Conservation (phyloP, 2,888 invertebrate species). For the Clepsis dumicolana region DNA sequence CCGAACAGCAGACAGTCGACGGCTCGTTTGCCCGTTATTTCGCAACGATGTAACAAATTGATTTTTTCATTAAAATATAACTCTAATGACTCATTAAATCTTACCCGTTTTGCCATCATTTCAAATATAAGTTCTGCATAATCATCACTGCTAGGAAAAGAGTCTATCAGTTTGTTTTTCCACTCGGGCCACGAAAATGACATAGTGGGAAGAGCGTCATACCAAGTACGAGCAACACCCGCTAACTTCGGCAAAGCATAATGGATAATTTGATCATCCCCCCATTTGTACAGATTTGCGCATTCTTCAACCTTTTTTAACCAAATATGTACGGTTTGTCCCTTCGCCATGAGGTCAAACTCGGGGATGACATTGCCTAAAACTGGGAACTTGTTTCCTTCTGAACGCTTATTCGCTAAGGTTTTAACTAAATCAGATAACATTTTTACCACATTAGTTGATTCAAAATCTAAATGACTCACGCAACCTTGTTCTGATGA, state of each 20-base stretch:
- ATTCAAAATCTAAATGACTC: too few relatives aligned
- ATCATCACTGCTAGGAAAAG: slow-evolving; percentile 45
- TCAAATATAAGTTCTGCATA: slow-evolving; percentile 44
- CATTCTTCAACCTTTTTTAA: slow-evolving; percentile 44
- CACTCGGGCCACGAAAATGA: slow-evolving; percentile 43
- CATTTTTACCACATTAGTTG: background rate
- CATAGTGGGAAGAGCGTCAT: slow-evolving; percentile 40
- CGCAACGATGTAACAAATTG: too few relatives aligned
- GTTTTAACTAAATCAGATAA: background rate
- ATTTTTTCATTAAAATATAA: too few relatives aligned
- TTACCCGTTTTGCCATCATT: slow-evolving; percentile 42
- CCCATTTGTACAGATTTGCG: slow-evolving; percentile 34
- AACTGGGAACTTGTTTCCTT: slow-evolving; percentile 44
- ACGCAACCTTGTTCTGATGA: too few relatives aligned
- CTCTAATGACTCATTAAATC: too few relatives aligned
- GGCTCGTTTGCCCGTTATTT: too few relatives aligned
- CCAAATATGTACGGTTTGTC: slow-evolving; percentile 42
- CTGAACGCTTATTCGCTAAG: background rate
- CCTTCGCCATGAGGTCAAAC: slow-evolving; percentile 44
- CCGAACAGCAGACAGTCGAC: too few relatives aligned
- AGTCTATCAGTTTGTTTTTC: slow-evolving; percentile 42
- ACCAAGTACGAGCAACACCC: slow-evolving; percentile 44
- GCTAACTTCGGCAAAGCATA: slow-evolving; percentile 42
- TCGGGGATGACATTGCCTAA: slow-evolving; percentile 43
- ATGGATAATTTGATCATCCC: slow-evolving; percentile 41